Evolutionary conservation across 2,797 vertebrate species (phyloP).

Genomic region (Pteropus rufus): DNA sequence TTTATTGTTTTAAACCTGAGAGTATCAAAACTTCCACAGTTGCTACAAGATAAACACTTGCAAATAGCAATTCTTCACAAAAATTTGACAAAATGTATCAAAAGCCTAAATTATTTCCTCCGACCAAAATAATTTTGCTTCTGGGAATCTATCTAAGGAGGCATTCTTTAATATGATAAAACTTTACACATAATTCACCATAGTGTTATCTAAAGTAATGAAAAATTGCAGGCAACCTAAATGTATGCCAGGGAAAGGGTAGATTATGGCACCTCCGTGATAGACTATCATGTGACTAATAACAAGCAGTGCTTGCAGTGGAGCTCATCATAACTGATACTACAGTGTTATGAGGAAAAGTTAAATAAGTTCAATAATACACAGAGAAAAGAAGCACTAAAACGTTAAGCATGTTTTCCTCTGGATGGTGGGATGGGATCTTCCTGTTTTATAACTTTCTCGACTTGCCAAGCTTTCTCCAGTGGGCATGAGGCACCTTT

Average conservation of each 20-base stretch:
- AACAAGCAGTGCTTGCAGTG: neutral
- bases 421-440: neutral
- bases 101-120: neutral
- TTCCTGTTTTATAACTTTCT: neutral
- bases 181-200: neutral
- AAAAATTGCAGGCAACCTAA: neutral
- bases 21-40: neutral
- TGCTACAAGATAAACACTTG: neutral
- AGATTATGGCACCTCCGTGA: neutral
- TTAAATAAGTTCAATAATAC: neutral
- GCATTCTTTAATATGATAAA: neutral
- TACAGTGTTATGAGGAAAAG: neutral
- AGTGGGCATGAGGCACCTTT: neutral
- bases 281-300: accelerated
- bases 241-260: neutral
- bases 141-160: neutral
- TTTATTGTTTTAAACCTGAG: neutral
- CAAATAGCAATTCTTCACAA: neutral
- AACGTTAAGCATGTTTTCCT: no score
- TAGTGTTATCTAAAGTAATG: neutral
- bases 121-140: neutral
- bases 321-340: no score
- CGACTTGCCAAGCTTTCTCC: neutral
- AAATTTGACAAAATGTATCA: neutral
- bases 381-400: neutral